A percentile compares a stretch with the other conserved stretches of the same genome.
phyloP scores from a whole-genome alignment of 2,797 vertebrate genomes.

The Liparis tanakae region DNA sequence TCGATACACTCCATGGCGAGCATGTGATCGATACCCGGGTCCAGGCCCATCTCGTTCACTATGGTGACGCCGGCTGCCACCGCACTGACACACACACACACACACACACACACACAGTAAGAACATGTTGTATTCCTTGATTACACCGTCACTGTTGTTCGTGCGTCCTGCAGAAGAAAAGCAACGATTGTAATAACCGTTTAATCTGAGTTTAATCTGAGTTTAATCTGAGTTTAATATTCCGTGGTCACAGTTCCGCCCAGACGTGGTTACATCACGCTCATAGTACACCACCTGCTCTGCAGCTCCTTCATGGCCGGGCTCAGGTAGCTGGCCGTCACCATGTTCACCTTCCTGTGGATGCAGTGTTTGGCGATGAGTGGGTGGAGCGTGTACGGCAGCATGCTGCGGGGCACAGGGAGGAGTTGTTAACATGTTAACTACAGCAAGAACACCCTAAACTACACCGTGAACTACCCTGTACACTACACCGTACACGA shows the following conservation, averaged over 20 bases:
- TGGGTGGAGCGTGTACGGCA: slow-evolving; percentile 91
- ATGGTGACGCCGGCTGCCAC: slow-evolving; percentile 92
- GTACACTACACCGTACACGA: too few species aligned
- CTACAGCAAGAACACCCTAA: too few species aligned
- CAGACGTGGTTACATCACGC: too few species aligned
- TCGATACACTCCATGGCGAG: slow-evolving; percentile 98
- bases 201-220: not conserved
- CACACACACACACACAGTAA: slow-evolving; percentile 15
- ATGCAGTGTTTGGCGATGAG: slow-evolving; percentile 93
- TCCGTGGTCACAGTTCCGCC: not conserved
- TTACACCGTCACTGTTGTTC: too few species aligned
- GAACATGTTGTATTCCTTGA: too few species aligned
- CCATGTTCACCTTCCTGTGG: slow-evolving; percentile 90
- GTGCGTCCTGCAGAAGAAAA: too few species aligned
- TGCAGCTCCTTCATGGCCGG: slow-evolving; percentile 90
- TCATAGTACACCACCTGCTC: slow-evolving; percentile 53
- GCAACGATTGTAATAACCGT: not conserved
- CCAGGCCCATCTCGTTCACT: slow-evolving; percentile 93
- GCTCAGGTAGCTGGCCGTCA: slow-evolving; percentile 95
- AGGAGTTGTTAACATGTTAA: not conserved
- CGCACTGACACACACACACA: slow-evolving; percentile 73
- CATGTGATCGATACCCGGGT: slow-evolving; percentile 98
- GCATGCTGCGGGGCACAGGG: slow-evolving; percentile 72
- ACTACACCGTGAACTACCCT: too few species aligned
- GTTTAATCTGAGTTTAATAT: not conserved